Evolutionary conservation across 2,113 vertebrate genomes (phyloP).

Genomic region (Brachirus orientalis): DNA sequence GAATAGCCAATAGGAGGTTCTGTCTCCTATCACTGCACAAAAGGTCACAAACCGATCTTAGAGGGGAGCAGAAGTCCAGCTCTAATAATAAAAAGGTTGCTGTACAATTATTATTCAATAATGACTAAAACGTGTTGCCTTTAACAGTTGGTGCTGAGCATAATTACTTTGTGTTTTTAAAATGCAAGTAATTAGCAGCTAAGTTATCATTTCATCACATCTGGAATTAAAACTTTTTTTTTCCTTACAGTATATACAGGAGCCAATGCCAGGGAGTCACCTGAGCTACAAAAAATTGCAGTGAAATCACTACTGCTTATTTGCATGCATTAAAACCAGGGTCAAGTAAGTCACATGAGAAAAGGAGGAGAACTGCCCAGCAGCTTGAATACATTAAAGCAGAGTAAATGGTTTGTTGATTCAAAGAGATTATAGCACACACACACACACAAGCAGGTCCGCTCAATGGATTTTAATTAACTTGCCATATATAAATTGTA

Average conservation of each 20-base stretch:
- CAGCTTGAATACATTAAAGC: constrained; percentile 73
- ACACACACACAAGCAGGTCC: constrained; percentile 57
- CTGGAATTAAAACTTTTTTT: not conserved
- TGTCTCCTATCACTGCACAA: too few relatives aligned
- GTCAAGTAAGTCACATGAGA: constrained; percentile 70
- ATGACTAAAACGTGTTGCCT: not conserved
- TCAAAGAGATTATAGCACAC: constrained; percentile 75
- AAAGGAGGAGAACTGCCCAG: constrained; percentile 49
- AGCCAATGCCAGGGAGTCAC: constrained; percentile 28
- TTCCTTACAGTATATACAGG: constrained; percentile 9
- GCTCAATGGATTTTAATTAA: constrained; percentile 81
- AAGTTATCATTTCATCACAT: constrained; percentile 6
- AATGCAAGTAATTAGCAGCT: not conserved
- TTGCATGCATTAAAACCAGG: constrained; percentile 74
- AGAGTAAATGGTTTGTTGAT: constrained; percentile 80
- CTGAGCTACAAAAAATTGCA: constrained; percentile 40
- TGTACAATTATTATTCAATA: not conserved
- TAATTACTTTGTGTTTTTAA: constrained; percentile 10
- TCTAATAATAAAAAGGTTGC: not conserved
- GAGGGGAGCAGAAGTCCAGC: not conserved
- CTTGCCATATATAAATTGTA: constrained; percentile 80
- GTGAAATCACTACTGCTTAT: constrained; percentile 41
- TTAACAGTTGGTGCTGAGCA: not conserved
- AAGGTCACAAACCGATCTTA: not conserved
- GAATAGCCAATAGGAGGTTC: too few relatives aligned